Percentiles rank a stretch among this genome's conserved stretches.
Evolutionary conservation across 2,888 invertebrate species (phyloP).

Genomic region (Tricholauxania praeusta): DNA sequence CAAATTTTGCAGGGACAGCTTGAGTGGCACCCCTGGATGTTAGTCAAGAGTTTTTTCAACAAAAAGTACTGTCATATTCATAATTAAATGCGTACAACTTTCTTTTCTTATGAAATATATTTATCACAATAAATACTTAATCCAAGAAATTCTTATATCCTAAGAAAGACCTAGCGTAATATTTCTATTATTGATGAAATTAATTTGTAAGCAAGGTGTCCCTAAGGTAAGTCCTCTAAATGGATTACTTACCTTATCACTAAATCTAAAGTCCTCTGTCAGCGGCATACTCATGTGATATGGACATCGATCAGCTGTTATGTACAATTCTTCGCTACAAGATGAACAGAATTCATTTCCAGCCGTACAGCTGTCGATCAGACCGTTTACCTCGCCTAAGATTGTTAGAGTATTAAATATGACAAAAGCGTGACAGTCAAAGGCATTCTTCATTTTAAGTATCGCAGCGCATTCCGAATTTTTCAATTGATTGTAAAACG

Average conservation of each 20-base stretch:
- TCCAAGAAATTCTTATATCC: too few relatives aligned
- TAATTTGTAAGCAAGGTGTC: constrained; percentile 46
- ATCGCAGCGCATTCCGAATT: constrained; percentile 40
- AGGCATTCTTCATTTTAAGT: constrained; percentile 42
- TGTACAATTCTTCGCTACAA: constrained; percentile 24
- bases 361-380: constrained; percentile 45
- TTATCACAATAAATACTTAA: too few relatives aligned
- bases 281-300: constrained; percentile 46
- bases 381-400: constrained; percentile 42
- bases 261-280: constrained; percentile 34
- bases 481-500: constrained; percentile 42
- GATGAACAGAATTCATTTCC: constrained; percentile 44
- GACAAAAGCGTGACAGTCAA: constrained; percentile 42
- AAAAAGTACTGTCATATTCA: too few relatives aligned
- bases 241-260: constrained; percentile 45
- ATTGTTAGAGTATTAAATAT: constrained; percentile 38
- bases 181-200: constrained; percentile 39
- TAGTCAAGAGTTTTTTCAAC: too few relatives aligned
- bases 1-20: too few relatives aligned
- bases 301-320: constrained; percentile 43
- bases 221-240: constrained; percentile 43
- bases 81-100: too few relatives aligned
- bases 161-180: too few relatives aligned
- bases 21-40: too few relatives aligned
- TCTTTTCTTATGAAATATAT: too few relatives aligned